Percentiles rank a stretch among this genome's conserved stretches.
Evolutionary conservation across 2,888 invertebrate genomes (phyloP).

Genomic region (Notodonta ziczac): DNA sequence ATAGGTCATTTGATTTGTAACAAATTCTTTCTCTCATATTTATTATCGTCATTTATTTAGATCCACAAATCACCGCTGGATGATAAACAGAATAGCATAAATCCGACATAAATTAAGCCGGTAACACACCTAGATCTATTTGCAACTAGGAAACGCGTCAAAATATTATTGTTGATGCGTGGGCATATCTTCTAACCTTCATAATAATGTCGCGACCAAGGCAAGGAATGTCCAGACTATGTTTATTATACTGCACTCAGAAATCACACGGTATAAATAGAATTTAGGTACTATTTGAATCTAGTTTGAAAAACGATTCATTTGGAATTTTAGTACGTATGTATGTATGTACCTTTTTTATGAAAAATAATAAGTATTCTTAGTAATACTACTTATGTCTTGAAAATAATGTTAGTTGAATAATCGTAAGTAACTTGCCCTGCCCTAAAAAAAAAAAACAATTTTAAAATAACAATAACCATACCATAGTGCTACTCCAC

Average conservation of each 20-base stretch:
- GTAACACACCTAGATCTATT: slow-evolving; percentile 45
- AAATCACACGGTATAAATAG: slow-evolving; percentile 47
- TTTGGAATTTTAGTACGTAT: no score
- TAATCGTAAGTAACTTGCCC: no score
- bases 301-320: no score
- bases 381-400: no score
- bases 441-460: no score
- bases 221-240: slow-evolving; percentile 61
- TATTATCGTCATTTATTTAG: slow-evolving; percentile 6
- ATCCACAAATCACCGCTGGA: slow-evolving; percentile 3
- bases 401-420: no score
- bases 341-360: no score
- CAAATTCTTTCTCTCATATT: background rate
- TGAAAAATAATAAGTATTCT: no score
- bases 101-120: slow-evolving; percentile 19
- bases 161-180: slow-evolving; percentile 62
- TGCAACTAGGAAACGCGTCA: slow-evolving; percentile 62
- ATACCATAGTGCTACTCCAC: no score
- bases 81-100: slow-evolving; percentile 19
- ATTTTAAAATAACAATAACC: no score
- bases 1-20: no score
- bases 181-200: slow-evolving; percentile 66
- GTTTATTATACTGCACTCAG: slow-evolving; percentile 50
- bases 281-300: slow-evolving; percentile 4
- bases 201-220: slow-evolving; percentile 48